Evolutionary conservation across 2,113 vertebrate genomes (phyloP), one percentile per base, ranked within the genome.

Genomic region (Todiramphus saurophagus): DNA sequence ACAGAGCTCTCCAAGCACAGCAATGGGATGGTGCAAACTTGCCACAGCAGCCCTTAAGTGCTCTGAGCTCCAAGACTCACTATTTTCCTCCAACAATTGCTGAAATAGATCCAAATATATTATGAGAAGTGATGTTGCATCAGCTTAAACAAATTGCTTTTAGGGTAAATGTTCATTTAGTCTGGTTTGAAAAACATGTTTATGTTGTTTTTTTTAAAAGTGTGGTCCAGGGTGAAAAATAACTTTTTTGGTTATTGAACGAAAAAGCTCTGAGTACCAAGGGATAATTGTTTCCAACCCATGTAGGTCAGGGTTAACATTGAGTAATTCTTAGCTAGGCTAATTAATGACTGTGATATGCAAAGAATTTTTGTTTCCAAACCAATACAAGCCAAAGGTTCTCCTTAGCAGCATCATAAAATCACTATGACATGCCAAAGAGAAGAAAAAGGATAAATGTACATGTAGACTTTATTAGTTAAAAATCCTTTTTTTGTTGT

Each of bases 351-450:
- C 44, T 94, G 58, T 85, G 79, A 94, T 87, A 96, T 85, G 91
- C 76, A 82, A 97, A 92, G 94, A 96, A 97, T 96, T 95, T 93
- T 43, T 94, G 51, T 94, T 96, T 96, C 82, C 74, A 94, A 93
- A 94, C 63, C 67, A 84, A 66, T 80, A 64, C 59, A 92, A 97
- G 51, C 67, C 90, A 96, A 97, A 95, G 66, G 48, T 94, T 95
- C 73, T 91, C 72, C 83, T 85, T 46, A 92, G 56, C 51, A 95
- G 62, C 69, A 94, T 94, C 89, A 79, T 95, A 96, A 97, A 94
- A 92, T 94, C 39, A 84, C 50, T 60, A 17, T 96, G 95, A 95
- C 2, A 1, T 94, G 28, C 50, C 51, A 81, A 30, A 31, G 84
- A 91, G 69, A 86, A 92, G 73, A 89, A 73, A 92, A 89, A 3